phyloP scores from a whole-genome alignment of 2,797 vertebrate genomes.

The Sebastes kiyomatsui region DNA sequence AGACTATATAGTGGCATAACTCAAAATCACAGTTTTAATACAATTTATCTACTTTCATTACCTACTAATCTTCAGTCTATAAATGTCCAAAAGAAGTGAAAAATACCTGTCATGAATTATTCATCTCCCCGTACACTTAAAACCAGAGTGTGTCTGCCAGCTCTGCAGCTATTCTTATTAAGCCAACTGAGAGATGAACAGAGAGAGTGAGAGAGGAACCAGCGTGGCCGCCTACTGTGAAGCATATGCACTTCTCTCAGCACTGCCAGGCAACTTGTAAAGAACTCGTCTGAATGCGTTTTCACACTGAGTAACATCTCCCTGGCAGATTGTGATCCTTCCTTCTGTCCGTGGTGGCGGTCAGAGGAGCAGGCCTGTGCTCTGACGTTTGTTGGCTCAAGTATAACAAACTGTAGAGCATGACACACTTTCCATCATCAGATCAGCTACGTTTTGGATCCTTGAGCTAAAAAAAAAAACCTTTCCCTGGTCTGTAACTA shows the following conservation, averaged over 20 bases:
- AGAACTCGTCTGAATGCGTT: constrained; percentile 39
- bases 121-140: not conserved
- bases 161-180: constrained; percentile 10
- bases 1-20: not conserved
- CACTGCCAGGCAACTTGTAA: constrained; percentile 35
- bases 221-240: constrained; percentile 35
- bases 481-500: not conserved
- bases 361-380: not conserved
- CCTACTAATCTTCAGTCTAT: not conserved
- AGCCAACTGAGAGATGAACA: not conserved
- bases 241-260: constrained; percentile 46
- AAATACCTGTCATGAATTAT: not conserved
- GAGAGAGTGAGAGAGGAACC: not conserved
- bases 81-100: not conserved
- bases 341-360: constrained; percentile 7
- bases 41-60: not conserved
- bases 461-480: not conserved
- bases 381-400: not conserved
- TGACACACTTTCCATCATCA: not conserved
- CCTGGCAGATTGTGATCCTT: constrained; percentile 14
- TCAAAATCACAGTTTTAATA: not conserved
- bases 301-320: constrained; percentile 32
- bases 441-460: not conserved
- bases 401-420: not conserved
- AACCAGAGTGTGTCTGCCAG: not conserved